Conservation (phyloP, 2,113 vertebrate genomes). For the Andinoacara biseriatus region DNA sequence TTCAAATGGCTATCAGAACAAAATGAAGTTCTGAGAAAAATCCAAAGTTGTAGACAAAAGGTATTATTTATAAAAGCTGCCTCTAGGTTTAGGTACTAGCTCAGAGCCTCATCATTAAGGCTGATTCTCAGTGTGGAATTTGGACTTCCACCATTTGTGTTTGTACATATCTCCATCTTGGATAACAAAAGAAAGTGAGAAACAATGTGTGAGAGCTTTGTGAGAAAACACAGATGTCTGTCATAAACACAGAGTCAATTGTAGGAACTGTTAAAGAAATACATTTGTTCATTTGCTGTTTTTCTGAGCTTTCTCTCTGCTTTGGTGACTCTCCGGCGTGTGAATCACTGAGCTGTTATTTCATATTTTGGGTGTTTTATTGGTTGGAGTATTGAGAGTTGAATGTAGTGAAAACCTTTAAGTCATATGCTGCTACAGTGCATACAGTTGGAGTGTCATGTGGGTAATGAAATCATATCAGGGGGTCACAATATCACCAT, state of each 20-base stretch:
- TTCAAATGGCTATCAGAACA: too few relatives aligned
- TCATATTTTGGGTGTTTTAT: neutral
- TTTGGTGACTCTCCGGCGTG: neutral
- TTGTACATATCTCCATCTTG: constrained; percentile 10
- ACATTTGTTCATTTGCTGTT: neutral
- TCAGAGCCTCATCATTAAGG: neutral
- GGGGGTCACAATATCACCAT: neutral
- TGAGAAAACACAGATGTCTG: constrained; percentile 35
- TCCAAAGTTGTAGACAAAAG: neutral
- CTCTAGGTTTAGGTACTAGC: neutral
- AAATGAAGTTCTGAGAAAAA: too few relatives aligned
- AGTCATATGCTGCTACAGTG: neutral
- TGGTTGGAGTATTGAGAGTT: neutral
- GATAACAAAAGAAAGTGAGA: constrained; percentile 47
- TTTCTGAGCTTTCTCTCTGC: neutral
- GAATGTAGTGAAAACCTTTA: neutral
- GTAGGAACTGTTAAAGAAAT: neutral
- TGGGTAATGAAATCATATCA: neutral
- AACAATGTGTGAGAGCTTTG: constrained; percentile 39
- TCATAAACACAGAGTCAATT: constrained; percentile 9
- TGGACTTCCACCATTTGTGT: constrained; percentile 11
- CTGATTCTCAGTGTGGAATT: constrained; percentile 7
- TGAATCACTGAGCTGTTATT: neutral
- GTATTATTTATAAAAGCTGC: neutral
- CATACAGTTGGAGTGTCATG: neutral